A percentile compares a stretch with the other conserved stretches of the same genome.
Conservation (phyloP, 2,113 vertebrate species). For the Forbesichthys agassizii region DNA sequence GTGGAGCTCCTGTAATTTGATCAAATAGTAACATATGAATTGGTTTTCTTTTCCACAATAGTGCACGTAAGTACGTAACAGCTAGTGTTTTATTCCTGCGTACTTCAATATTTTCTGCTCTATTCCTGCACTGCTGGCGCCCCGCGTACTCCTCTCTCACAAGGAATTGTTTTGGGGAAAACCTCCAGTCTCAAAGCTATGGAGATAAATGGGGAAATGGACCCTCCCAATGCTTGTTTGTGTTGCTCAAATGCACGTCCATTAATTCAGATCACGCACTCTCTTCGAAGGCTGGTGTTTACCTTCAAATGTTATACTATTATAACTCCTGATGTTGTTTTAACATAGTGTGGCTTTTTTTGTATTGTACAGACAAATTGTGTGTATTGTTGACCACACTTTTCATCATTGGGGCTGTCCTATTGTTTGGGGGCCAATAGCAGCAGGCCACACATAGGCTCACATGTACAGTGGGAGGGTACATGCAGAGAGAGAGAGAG, state of each 20-base stretch:
- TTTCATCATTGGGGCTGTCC: not conserved
- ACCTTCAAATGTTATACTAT: slow-evolving; percentile 15
- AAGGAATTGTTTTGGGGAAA: slow-evolving; percentile 15
- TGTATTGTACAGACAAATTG: slow-evolving; percentile 6
- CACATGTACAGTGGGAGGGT: not conserved
- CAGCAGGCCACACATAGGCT: no score
- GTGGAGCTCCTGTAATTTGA: not conserved
- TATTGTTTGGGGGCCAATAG: no score
- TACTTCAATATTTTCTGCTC: no score
- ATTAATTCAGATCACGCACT: slow-evolving; percentile 9
- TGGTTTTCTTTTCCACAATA: not conserved
- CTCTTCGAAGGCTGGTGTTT: slow-evolving; percentile 5
- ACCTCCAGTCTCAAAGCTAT: slow-evolving; percentile 8
- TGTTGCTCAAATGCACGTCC: no score
- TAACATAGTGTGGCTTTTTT: not conserved
- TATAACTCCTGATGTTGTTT: slow-evolving; percentile 2
- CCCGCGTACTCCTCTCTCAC: not conserved
- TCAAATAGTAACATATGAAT: not conserved
- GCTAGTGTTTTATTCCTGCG: not conserved
- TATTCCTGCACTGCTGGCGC: not conserved
- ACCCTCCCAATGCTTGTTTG: not conserved
- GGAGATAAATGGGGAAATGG: not conserved
- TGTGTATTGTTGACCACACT: slow-evolving; percentile 9
- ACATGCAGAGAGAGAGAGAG: not conserved
- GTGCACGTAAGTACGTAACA: not conserved